Conservation (phyloP, 2,888 invertebrate species). For the Acanthopleura granulata region DNA sequence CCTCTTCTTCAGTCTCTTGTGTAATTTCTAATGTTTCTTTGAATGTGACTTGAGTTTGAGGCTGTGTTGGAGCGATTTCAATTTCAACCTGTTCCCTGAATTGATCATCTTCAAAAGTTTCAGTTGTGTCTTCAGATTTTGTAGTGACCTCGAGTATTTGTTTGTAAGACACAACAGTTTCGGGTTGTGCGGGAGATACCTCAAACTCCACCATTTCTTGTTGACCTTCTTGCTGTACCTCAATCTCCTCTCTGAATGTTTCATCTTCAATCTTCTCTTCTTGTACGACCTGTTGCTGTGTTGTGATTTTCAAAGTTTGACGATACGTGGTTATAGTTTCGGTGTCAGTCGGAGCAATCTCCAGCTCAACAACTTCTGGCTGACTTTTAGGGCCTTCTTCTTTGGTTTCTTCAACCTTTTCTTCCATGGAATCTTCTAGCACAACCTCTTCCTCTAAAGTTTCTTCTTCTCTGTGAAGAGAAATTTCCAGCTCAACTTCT, state of each 20-base stretch:
- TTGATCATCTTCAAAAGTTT: constrained; percentile 22
- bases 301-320: constrained; percentile 25
- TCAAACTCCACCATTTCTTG: constrained; percentile 21
- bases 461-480: not conserved
- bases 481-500: not conserved
- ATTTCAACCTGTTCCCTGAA: constrained; percentile 32
- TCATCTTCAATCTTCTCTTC: constrained; percentile 18
- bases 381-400: constrained; percentile 25
- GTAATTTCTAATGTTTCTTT: constrained; percentile 29
- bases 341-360: constrained; percentile 26
- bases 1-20: constrained; percentile 23
- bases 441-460: constrained; percentile 12
- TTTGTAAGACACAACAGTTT: constrained; percentile 14
- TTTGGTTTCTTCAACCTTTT: constrained; percentile 11
- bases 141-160: constrained; percentile 22
- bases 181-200: constrained; percentile 9
- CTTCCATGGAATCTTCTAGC: constrained; percentile 26
- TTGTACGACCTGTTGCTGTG: constrained; percentile 18
- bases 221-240: constrained; percentile 25
- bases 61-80: constrained; percentile 23
- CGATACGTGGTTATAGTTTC: constrained; percentile 25
- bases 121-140: constrained; percentile 19
- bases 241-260: constrained; percentile 21
- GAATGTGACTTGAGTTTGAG: constrained; percentile 22
- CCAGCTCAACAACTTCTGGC: constrained; percentile 26